Base-by-base conservation (phyloP, 2,797 vertebrate species). In the Spea hammondii region DNA sequence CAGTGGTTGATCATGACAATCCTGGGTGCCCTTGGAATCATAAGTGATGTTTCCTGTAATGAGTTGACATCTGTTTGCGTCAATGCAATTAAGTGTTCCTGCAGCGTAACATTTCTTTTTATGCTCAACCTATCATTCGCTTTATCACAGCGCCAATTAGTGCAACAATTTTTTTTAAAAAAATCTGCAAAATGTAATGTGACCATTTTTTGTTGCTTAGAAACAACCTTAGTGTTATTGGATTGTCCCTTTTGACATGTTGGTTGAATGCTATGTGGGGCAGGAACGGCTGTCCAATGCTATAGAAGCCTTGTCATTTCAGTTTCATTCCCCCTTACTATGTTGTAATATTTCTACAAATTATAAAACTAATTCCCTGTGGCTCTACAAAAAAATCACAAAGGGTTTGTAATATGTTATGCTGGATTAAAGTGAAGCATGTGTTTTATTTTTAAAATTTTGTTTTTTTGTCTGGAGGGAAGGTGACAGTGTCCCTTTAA, bases 401-500 rank as follows among this genome's bases (percentile, higher is more conserved):
- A 59, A 72, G 64, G 69, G 45, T 72, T 59, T 78, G 60, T 72
- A 72, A 78, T 50, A 78, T 47, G 55, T 67, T 5, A 66, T 67
- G 62, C 14, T 51, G 53, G 70, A 72, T 66, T 49, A 49, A 66
- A 72, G 76, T 12, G 46, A 44, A 55, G 60, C 50, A 46, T 53
- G 53, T 54, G 47, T n/a, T 54, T 45, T 12, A n/a, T 66, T 47
- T 76, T 53, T 13, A 49, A 45, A 45, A 50, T 66, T 45, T 73
- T 79, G 82, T 86, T 72, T 83, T 79, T 75, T 12, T 78, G 78
- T 85, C 74, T 82, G 13, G 1, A 69, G 79, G 82, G 82, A 88
- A 87, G 84, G 83, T 81, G 77, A 84, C 4, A 78, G 76, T 88
- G 83, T 86, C 84, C 83, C 86, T 89, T 90, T 89, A 87, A 80